A percentile compares a stretch with the other conserved stretches of the same genome.
phyloP scores from a whole-genome alignment of 1,140 invertebrate species.

The Eupristina koningsbergeri region DNA sequence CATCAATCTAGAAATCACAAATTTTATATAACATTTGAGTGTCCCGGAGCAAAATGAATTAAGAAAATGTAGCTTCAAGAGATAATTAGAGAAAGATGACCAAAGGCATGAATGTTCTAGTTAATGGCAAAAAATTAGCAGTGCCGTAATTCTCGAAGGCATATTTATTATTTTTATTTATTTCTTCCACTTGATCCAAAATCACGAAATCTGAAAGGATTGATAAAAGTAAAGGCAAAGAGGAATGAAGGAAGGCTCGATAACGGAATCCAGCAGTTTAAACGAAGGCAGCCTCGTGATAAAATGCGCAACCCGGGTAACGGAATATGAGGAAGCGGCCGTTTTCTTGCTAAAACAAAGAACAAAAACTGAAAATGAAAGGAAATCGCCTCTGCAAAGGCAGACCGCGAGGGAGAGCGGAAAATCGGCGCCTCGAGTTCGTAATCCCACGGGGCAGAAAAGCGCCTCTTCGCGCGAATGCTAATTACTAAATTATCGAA shows the following conservation, averaged over 20 bases:
- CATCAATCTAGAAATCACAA: no score
- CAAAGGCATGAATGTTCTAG: no score
- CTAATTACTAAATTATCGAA: slow-evolving; percentile 71
- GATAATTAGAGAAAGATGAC: no score
- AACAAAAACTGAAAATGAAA: slow-evolving; percentile 3
- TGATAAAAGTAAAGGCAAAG: neutral
- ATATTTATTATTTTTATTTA: no score
- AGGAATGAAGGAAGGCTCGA: neutral
- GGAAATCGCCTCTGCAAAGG: slow-evolving; percentile 28
- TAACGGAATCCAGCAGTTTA: slow-evolving; percentile 30
- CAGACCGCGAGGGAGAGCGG: neutral
- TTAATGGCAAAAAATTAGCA: no score
- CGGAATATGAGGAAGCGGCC: neutral
- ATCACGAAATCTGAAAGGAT: neutral
- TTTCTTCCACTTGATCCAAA: no score
- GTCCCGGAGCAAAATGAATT: neutral
- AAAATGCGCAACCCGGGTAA: neutral
- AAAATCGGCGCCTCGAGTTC: slow-evolving; percentile 16
- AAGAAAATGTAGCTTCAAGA: no score
- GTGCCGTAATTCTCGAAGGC: no score
- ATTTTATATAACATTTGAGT: neutral
- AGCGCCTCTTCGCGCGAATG: slow-evolving; percentile 48
- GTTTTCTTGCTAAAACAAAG: neutral
- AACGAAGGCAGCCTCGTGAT: neutral
- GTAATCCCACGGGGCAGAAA: slow-evolving; percentile 41